Conservation (phyloP, 2,888 invertebrate species). For the Auanema freiburgensis region DNA sequence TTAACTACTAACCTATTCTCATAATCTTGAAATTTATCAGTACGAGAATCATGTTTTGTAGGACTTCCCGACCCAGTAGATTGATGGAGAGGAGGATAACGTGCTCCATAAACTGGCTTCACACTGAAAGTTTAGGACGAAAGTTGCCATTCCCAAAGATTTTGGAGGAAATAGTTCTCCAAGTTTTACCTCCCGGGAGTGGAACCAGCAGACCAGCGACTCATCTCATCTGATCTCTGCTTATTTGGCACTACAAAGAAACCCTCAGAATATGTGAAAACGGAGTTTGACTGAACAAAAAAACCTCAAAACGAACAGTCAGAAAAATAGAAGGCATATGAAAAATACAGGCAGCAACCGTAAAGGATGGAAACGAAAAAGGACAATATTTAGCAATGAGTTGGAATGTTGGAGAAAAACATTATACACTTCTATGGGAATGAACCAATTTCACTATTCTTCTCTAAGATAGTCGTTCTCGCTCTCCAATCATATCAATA, state of each 20-base stretch:
- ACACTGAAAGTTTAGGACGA: conserved; percentile 46
- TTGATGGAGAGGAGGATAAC: conserved; percentile 57
- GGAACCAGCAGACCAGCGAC: conserved; percentile 46
- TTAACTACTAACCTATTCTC: conserved; percentile 52
- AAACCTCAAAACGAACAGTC: too few relatives aligned
- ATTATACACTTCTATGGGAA: too few relatives aligned
- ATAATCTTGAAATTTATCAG: conserved; percentile 57
- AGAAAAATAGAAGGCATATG: conserved; percentile 1
- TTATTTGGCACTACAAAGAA: neutral
- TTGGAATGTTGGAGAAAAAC: too few relatives aligned
- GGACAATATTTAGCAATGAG: too few relatives aligned
- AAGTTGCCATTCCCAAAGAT: neutral
- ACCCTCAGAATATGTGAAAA: neutral
- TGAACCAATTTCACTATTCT: too few relatives aligned
- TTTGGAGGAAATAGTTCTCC: neutral
- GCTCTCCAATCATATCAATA: too few relatives aligned
- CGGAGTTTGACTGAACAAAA: too few relatives aligned
- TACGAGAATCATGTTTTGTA: conserved; percentile 31
- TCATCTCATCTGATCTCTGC: conserved; percentile 23
- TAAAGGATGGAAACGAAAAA: neutral
- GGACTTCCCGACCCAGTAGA: conserved; percentile 27
- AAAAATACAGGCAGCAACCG: conserved; percentile 9
- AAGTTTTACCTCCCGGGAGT: conserved; percentile 39
- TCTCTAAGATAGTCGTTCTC: too few relatives aligned
- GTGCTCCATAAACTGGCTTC: conserved; percentile 62